phyloP scores from a whole-genome alignment of 2,888 invertebrate genomes.

The Drosophila testacea region DNA sequence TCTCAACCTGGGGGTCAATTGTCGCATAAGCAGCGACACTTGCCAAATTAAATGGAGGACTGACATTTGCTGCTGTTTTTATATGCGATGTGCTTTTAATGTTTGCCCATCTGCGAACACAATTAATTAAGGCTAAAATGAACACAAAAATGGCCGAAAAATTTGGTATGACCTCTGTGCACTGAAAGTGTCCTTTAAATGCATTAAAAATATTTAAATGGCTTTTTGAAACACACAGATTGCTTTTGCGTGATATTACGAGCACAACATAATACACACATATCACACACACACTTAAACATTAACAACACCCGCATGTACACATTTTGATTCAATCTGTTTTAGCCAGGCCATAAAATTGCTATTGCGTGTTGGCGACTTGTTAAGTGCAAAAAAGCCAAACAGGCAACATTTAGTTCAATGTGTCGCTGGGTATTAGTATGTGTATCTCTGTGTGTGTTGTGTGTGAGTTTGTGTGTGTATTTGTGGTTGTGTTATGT shows the following conservation, averaged over 20 bases:
- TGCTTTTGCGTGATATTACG: conserved; percentile 15
- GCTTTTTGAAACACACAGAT: conserved; percentile 11
- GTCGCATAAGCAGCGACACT: conserved; percentile 38
- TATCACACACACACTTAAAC: background rate
- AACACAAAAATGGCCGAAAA: conserved; percentile 6
- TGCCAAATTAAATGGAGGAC: conserved; percentile 4
- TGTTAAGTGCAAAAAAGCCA: conserved; percentile 41
- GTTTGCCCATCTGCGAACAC: conserved; percentile 10
- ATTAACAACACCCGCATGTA: background rate
- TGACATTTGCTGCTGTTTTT: conserved; percentile 29
- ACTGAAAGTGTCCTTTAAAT: conserved; percentile 32
- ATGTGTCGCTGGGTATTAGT: conserved; percentile 9
- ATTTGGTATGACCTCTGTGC: conserved; percentile 7
- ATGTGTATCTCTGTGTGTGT: conserved; percentile 8
- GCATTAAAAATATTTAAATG: conserved; percentile 46
- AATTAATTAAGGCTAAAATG: conserved; percentile 54
- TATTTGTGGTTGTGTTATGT: conserved; percentile 11
- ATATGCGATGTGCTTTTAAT: conserved; percentile 12
- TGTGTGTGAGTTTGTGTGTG: conserved; percentile 12
- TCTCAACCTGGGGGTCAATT: conserved; percentile 57
- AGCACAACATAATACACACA: conserved; percentile 1
- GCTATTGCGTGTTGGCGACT: conserved; percentile 44
- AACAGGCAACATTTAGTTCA: conserved; percentile 24
- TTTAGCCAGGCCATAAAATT: conserved; percentile 38
- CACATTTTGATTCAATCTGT: conserved; percentile 25